Base-by-base conservation (phyloP, 92 coral and sea anemone genomes). In the Heteractis magnifica region DNA sequence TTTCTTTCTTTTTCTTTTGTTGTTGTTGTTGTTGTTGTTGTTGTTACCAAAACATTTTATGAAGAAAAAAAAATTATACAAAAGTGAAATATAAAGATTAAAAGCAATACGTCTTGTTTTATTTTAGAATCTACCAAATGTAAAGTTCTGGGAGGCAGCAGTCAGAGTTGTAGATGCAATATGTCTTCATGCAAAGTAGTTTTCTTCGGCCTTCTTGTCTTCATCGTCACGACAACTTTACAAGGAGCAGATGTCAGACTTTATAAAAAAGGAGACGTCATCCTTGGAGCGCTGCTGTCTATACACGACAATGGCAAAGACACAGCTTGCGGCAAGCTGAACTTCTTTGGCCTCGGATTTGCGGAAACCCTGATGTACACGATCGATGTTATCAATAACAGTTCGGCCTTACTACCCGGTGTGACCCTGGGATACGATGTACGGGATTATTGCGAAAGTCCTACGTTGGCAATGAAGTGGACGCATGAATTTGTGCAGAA, bases 381-480 rank as follows among this genome's bases (percentile, higher is more conserved):
- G 52, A 34, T 85, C n/a, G 83, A 77, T 13, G 50, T 65, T 8
- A 85, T 85, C 83, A 85, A 85, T 55, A 85, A 85, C 72, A 77
- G 60, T n/a, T 70, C 83, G 83, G 83, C 78, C 1, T 52, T 85
- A 13, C 79, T 78, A 3, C 83, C 82, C 55, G 88, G 82, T 58
- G 52, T 85, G 2, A 77, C 82, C 16, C 52, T 85, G 13, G 88
- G 88, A 13, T 85, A 85, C 50, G 88, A 85, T 62, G 78, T 85
- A 44, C 88, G 88, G 23, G 88, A 85, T 65, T 85, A 85, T 20
- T 85, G 88, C 73, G 88, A 78, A 51, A 85, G 88, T 19, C 88
- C 88, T 34, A 85, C 88, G 0, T 49, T 85, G 41, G 88, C 77
- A 6, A 85, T 85, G 88, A 78, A 85, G 49, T 65, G 75, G 83